Evolutionary conservation across 2,797 vertebrate genomes (phyloP).

Genomic region (Hippopotamyrus pictus): DNA sequence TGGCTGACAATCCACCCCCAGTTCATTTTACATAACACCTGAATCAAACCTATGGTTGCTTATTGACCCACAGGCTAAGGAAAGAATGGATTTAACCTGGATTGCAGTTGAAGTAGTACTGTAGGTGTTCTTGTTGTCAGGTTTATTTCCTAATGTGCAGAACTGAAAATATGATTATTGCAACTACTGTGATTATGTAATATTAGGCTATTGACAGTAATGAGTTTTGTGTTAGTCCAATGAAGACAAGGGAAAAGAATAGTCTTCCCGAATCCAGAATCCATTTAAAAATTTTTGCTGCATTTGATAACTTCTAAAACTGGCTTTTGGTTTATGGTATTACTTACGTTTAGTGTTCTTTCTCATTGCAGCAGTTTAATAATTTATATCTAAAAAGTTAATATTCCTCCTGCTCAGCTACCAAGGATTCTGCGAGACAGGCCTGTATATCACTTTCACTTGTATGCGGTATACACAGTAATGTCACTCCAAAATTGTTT

Average conservation of each 20-base stretch:
- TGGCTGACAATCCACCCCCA: neutral
- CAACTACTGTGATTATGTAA: neutral
- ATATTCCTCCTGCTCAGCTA: constrained; percentile 29
- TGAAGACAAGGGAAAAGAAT: neutral
- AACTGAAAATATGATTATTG: neutral
- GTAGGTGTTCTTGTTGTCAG: neutral
- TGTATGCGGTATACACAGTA: constrained; percentile 46
- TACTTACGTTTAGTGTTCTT: neutral
- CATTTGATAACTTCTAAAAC: neutral
- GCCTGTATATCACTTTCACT: constrained; percentile 31
- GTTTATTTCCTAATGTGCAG: neutral
- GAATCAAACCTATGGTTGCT: neutral
- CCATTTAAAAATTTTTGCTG: neutral
- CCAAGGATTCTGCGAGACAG: constrained; percentile 27
- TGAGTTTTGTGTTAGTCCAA: neutral
- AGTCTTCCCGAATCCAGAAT: neutral
- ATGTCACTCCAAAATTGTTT: constrained; percentile 49
- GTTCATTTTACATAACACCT: neutral
- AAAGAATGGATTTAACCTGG: neutral
- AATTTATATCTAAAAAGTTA: constrained; percentile 1
- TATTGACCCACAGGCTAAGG: neutral
- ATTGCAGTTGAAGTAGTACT: neutral
- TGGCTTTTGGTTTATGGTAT: neutral
- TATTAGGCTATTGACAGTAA: neutral
- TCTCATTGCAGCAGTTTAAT: neutral